Percentiles rank a stretch among this genome's conserved stretches.
phyloP scores from a whole-genome alignment of 2,113 vertebrate genomes.

The Cheirogaleus medius region DNA sequence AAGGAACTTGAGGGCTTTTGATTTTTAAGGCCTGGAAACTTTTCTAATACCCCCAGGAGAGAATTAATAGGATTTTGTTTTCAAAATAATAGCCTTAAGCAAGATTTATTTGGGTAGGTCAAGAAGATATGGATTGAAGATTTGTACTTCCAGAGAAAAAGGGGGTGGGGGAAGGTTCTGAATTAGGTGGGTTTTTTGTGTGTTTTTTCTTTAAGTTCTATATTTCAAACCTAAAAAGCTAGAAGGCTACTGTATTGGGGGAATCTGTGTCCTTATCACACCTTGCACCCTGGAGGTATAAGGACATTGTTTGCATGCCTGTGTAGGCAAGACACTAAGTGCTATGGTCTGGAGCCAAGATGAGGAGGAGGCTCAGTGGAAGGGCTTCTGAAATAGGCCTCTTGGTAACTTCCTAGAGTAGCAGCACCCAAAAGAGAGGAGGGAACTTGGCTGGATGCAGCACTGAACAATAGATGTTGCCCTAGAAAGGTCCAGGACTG shows the following conservation, averaged over 20 bases:
- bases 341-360: neutral
- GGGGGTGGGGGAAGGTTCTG: rapidly evolving
- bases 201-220: neutral
- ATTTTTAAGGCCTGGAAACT: neutral
- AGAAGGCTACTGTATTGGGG: neutral
- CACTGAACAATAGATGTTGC: neutral
- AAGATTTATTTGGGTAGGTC: neutral
- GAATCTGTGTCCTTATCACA: neutral
- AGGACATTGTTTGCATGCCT: neutral
- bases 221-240: neutral
- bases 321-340: neutral
- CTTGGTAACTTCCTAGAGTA: neutral
- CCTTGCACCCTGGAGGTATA: neutral
- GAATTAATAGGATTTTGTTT: neutral
- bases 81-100: neutral
- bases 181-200: too few species aligned
- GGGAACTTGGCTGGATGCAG: neutral
- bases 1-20: neutral
- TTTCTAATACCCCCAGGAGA: neutral
- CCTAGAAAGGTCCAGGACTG: neutral
- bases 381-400: neutral
- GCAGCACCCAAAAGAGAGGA: neutral
- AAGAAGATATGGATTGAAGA: neutral
- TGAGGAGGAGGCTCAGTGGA: neutral
- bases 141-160: neutral